A percentile compares a stretch with the other conserved stretches of the same genome.
Conservation (phyloP, 2,888 invertebrate species). For the Ectemnius continuus region DNA sequence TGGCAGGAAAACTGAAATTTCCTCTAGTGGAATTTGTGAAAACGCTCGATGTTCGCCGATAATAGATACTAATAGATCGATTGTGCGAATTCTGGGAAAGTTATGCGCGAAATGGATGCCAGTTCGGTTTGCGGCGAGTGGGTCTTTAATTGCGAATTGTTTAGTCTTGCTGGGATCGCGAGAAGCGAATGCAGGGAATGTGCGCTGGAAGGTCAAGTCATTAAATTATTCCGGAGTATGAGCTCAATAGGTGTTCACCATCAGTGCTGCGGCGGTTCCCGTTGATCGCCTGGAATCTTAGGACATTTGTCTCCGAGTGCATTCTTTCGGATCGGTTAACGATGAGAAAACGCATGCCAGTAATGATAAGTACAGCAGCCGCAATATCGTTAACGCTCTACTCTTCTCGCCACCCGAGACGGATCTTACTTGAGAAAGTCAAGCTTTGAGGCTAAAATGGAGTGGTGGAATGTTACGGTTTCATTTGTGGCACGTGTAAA, state of each 20-base stretch:
- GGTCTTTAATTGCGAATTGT: slow-evolving; percentile 69
- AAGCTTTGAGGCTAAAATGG: neutral
- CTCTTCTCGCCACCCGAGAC: no score
- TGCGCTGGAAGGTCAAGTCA: slow-evolving; percentile 65
- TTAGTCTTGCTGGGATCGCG: slow-evolving; percentile 55
- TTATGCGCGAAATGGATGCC: slow-evolving; percentile 17
- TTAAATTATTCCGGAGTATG: slow-evolving; percentile 76
- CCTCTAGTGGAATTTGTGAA: neutral
- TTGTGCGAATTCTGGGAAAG: no score
- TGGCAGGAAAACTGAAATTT: neutral
- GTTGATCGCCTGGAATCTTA: slow-evolving; percentile 37
- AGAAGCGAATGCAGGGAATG: slow-evolving; percentile 38
- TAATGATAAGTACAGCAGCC: no score
- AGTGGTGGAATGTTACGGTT: slow-evolving; percentile 26
- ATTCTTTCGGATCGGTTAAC: slow-evolving; percentile 22
- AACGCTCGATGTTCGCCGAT: neutral
- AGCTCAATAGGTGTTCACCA: slow-evolving; percentile 65
- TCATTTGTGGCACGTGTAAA: slow-evolving; percentile 53
- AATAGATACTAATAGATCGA: neutral
- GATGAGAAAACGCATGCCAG: neutral
- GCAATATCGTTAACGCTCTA: no score
- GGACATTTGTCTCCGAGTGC: slow-evolving; percentile 44
- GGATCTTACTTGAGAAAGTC: neutral
- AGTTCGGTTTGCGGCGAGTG: slow-evolving; percentile 33
- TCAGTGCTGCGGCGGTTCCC: slow-evolving; percentile 59